phyloP scores from a whole-genome alignment of 2,888 invertebrate species.

The Machimus rusticus region DNA sequence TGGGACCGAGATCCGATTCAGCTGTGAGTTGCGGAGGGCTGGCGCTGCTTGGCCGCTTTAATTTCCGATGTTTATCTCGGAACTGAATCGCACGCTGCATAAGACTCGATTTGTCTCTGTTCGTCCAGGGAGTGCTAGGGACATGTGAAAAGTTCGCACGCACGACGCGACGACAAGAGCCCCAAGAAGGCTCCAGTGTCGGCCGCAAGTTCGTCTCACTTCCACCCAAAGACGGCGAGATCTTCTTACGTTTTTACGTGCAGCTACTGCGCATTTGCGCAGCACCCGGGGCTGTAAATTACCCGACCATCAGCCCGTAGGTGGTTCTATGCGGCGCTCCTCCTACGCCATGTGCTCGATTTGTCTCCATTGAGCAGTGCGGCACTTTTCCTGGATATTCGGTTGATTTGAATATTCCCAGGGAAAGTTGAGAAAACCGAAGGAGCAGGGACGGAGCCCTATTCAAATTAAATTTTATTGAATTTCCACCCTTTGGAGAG shows the following conservation, averaged over 20 bases:
- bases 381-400: neutral
- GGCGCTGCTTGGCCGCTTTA: constrained; percentile 31
- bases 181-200: neutral
- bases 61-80: constrained; percentile 30
- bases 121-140: neutral
- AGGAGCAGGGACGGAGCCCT: neutral
- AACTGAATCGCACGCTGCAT: neutral
- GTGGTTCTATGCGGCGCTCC: neutral
- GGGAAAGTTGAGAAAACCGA: constrained; percentile 1
- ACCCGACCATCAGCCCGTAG: neutral
- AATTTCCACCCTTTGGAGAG: constrained; percentile 7
- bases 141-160: neutral
- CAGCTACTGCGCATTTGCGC: constrained; percentile 28
- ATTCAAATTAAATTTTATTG: constrained; percentile 39
- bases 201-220: constrained; percentile 13
- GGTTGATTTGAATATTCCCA: constrained; percentile 39
- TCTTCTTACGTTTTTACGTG: neutral
- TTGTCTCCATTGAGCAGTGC: constrained; percentile 19
- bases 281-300: constrained; percentile 17
- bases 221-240: neutral
- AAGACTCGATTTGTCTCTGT: constrained; percentile 42
- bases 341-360: constrained; percentile 39
- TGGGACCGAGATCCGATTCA: neutral
- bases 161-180: neutral
- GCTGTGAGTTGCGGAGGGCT: constrained; percentile 1